Evolutionary conservation across 2,113 vertebrate species (phyloP).

Genomic region (Pteronura brasiliensis): DNA sequence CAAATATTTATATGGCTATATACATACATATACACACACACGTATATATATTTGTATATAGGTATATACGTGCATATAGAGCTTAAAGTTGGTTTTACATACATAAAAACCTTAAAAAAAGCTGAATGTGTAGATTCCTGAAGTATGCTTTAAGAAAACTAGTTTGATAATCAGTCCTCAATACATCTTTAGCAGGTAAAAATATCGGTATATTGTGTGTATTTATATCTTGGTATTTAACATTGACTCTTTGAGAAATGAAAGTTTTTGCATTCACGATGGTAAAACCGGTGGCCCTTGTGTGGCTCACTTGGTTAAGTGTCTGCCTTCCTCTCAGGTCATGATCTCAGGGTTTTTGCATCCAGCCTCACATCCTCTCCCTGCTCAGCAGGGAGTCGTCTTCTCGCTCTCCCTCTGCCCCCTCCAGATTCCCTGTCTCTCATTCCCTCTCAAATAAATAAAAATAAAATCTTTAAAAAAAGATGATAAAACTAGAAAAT

Average conservation of each 20-base stretch:
- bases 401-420: background rate
- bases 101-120: background rate
- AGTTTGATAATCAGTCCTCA: background rate
- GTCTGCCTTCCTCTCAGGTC: background rate
- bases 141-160: background rate
- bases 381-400: background rate
- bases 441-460: background rate
- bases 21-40: background rate
- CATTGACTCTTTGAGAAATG: background rate
- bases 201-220: background rate
- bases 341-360: background rate
- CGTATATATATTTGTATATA: no score
- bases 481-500: background rate
- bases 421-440: background rate
- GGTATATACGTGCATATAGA: background rate
- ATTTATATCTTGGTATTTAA: background rate
- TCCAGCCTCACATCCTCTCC: background rate
- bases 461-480: background rate
- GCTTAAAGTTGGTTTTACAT: background rate
- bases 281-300: background rate
- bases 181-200: background rate
- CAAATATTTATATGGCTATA: background rate
- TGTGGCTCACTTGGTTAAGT: background rate
- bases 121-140: background rate
- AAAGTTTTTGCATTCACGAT: background rate